phyloP scores from a whole-genome alignment of 2,888 invertebrate species.

The Patella depressa region DNA sequence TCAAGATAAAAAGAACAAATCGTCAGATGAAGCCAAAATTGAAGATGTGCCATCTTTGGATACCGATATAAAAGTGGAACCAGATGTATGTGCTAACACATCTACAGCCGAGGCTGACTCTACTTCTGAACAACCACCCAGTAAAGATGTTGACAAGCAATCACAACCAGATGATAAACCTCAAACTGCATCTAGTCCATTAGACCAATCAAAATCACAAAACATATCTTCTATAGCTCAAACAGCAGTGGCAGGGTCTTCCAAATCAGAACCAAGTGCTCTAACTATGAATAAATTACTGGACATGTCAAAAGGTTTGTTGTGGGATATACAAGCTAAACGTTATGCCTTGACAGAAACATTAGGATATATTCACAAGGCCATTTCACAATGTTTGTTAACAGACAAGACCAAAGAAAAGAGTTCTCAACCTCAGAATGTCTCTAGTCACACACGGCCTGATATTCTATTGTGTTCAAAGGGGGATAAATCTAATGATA shows the following conservation, averaged over 20 bases:
- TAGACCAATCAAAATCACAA: not conserved
- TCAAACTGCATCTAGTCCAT: constrained; percentile 6
- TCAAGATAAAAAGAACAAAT: constrained; percentile 32
- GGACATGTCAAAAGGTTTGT: constrained; percentile 53
- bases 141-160: not conserved
- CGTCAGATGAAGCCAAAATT: constrained; percentile 22
- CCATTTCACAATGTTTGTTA: constrained; percentile 60
- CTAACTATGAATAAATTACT: constrained; percentile 40
- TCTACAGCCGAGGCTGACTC: not conserved
- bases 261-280: constrained; percentile 16
- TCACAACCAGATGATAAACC: not conserved
- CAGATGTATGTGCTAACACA: constrained; percentile 6
- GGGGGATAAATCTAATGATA: constrained; percentile 14
- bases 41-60: not conserved
- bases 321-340: constrained; percentile 65
- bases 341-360: constrained; percentile 60
- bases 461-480: constrained; percentile 10
- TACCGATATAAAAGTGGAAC: constrained; percentile 10
- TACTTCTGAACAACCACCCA: not conserved
- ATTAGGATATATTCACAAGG: constrained; percentile 61
- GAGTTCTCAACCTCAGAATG: not conserved
- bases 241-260: not conserved
- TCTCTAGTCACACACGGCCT: not conserved
- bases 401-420: constrained; percentile 41
- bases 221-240: not conserved